phyloP scores from a whole-genome alignment of 2,113 vertebrate species.

The Calcarius ornatus region DNA sequence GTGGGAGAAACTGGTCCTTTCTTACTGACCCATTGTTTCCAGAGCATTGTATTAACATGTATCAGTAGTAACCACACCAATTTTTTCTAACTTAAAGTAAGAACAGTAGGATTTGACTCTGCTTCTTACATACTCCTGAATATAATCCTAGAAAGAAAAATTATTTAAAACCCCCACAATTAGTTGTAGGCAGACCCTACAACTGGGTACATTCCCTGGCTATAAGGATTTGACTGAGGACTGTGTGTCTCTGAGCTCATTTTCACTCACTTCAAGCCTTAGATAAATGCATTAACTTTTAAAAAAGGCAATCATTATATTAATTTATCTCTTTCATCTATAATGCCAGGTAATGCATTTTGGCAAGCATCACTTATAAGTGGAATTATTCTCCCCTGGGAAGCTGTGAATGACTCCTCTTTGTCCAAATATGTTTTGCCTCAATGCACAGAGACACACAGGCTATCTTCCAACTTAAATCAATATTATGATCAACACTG shows the following conservation, averaged over 20 bases:
- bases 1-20: neutral
- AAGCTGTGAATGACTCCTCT: neutral
- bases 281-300: neutral
- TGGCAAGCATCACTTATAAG: slow-evolving; percentile 9
- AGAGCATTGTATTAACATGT: neutral
- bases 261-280: neutral
- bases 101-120: neutral
- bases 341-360: slow-evolving; percentile 9
- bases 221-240: neutral
- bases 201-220: neutral
- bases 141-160: neutral
- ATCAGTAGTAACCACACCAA: neutral
- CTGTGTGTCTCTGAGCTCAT: neutral
- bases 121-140: neutral
- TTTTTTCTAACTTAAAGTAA: neutral
- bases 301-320: neutral
- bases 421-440: neutral
- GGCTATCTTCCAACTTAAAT: slow-evolving; percentile 6
- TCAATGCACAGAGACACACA: neutral
- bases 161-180: neutral
- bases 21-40: neutral
- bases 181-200: neutral
- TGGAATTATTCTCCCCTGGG: neutral
- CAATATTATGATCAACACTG: slow-evolving; percentile 2
- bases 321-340: slow-evolving; percentile 8